These are phyloP conservation scores for Aleiodes testaceus DNA, from an alignment of 2,888 invertebrate species.

Conservation along the genomic window DNA sequence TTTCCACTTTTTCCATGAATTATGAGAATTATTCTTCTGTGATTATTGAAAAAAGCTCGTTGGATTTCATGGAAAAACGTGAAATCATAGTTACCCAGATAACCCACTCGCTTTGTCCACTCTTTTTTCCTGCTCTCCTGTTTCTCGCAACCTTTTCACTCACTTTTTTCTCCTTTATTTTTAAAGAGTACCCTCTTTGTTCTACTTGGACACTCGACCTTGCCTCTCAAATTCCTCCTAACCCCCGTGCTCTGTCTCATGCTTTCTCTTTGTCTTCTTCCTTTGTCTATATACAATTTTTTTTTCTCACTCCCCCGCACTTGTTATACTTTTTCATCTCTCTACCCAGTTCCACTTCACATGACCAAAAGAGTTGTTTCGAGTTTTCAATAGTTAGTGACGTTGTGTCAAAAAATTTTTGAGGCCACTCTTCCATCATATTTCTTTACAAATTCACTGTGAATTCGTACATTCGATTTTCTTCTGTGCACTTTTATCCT, in stretches of 20 bases:
- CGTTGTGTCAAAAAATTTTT: background rate
- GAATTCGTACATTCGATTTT: no score
- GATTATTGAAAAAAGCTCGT: no score
- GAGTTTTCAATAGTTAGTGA: slow-evolving; percentile 12
- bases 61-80: background rate
- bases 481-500: no score
- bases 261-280: background rate
- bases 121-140: background rate
- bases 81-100: background rate
- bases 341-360: slow-evolving; percentile 11
- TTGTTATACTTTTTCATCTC: slow-evolving; percentile 21
- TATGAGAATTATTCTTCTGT: no score
- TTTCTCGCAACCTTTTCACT: slow-evolving; percentile 17
- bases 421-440: no score
- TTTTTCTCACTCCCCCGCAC: background rate
- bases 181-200: slow-evolving; percentile 16
- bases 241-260: background rate
- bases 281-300: slow-evolving; percentile 9
- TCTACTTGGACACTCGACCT: slow-evolving; percentile 24
- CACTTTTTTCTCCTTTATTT: background rate
- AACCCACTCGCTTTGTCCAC: slow-evolving; percentile 20
- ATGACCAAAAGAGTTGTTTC: slow-evolving; percentile 1
- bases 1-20: no score
- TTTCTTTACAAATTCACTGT: background rate
- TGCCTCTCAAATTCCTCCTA: slow-evolving; percentile 17